Conservation (phyloP, 2,113 vertebrate species). For the Odocoileus hemionus region DNA sequence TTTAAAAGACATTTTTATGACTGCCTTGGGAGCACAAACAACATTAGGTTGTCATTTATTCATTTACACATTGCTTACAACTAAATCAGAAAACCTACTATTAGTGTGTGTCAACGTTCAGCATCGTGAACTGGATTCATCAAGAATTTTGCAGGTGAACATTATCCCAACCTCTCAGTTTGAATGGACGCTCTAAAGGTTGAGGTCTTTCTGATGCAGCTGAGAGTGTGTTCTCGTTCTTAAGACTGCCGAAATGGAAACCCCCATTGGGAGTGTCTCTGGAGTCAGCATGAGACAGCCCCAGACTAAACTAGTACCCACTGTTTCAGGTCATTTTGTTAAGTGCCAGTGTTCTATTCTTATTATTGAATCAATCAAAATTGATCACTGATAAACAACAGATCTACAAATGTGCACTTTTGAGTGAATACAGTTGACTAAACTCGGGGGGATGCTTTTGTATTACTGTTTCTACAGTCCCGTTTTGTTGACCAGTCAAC, state of each 20-base stretch:
- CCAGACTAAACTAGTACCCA: neutral
- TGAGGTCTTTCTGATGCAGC: neutral
- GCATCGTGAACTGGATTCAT: neutral
- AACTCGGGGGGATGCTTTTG: neutral
- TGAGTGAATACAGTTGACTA: neutral
- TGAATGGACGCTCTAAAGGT: neutral
- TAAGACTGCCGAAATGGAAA: neutral
- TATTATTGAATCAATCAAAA: neutral
- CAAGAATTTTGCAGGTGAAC: neutral
- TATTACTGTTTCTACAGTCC: neutral
- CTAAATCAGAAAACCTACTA: conserved; percentile 15
- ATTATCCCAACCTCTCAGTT: neutral
- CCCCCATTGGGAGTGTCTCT: neutral
- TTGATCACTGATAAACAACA: neutral
- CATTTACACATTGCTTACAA: neutral
- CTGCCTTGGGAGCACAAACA: neutral
- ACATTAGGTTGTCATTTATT: neutral
- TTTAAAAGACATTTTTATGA: conserved; percentile 23
- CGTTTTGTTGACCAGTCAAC: neutral
- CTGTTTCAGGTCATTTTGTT: neutral
- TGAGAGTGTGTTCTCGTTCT: conserved; percentile 1
- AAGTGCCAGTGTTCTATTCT: conserved; percentile 3
- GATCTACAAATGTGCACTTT: neutral
- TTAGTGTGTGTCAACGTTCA: neutral
- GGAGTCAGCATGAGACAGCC: neutral